These are phyloP conservation scores for Parasteatoda lunata DNA, from an alignment of 2,888 invertebrate genomes.

Conservation along the genomic window DNA sequence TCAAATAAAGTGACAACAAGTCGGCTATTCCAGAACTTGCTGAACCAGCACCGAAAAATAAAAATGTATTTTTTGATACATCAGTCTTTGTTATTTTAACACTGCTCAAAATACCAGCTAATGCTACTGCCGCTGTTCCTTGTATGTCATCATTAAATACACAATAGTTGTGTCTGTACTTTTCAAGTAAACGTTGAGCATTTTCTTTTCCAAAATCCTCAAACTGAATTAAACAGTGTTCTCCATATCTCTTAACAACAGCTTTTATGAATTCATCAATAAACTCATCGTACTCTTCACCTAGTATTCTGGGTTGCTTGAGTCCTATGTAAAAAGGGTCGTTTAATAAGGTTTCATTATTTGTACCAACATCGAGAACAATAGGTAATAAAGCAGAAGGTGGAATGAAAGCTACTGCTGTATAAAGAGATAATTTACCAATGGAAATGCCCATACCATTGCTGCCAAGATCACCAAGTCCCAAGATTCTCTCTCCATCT, in stretches of 20 bases:
- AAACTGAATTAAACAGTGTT: slow-evolving; percentile 81
- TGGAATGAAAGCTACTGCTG: slow-evolving; percentile 96
- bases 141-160: slow-evolving; percentile 99
- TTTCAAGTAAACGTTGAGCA: slow-evolving; percentile 92
- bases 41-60: slow-evolving; percentile 99
- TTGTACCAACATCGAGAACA: slow-evolving; percentile 94
- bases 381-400: slow-evolving; percentile 96
- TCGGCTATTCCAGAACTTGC: slow-evolving; percentile 76
- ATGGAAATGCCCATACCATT: slow-evolving; percentile 99
- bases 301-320: slow-evolving; percentile 86
- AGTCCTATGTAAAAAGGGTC: slow-evolving; percentile 86
- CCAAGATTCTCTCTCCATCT: slow-evolving; percentile 98
- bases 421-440: slow-evolving; percentile 96
- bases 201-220: slow-evolving; percentile 99
- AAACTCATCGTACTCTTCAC: slow-evolving; percentile 90
- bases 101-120: slow-evolving; percentile 92
- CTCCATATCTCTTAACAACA: slow-evolving; percentile 80
- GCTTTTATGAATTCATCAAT: slow-evolving; percentile 98
- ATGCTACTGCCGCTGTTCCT: slow-evolving; percentile 94
- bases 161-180: slow-evolving; percentile 90
- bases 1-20: slow-evolving; percentile 93
- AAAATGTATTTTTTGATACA: slow-evolving; percentile 87
- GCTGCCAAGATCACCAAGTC: slow-evolving; percentile 96
- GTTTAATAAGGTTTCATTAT: slow-evolving; percentile 81
- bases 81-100: slow-evolving; percentile 87